Conservation (phyloP, 2,888 invertebrate species). For the Mythimna loreyi region DNA sequence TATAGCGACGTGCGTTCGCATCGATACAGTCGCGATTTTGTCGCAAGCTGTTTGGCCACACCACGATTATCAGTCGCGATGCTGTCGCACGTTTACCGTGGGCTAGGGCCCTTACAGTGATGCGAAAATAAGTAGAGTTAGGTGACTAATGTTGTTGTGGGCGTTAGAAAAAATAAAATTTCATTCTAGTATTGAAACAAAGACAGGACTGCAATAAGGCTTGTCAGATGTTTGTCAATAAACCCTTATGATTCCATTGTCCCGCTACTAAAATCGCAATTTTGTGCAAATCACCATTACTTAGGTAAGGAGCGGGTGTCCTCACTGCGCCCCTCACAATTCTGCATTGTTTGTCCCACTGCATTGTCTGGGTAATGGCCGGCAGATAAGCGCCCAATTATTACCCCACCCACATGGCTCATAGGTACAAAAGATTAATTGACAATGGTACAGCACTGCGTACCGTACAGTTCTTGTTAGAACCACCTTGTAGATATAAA, state of each 20-base stretch:
- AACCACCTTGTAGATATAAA: constrained; percentile 44
- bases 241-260: background rate
- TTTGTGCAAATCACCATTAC: constrained; percentile 39
- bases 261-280: constrained; percentile 5
- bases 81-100: too few relatives aligned
- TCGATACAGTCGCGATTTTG: too few relatives aligned
- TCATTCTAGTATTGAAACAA: background rate
- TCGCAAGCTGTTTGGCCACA: too few relatives aligned
- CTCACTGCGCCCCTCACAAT: constrained; percentile 39
- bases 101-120: too few relatives aligned
- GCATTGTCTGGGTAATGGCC: constrained; percentile 50
- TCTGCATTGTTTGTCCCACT: constrained; percentile 51
- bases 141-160: too few relatives aligned
- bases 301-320: constrained; percentile 36
- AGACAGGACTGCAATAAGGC: background rate
- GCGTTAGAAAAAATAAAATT: too few relatives aligned
- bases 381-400: constrained; percentile 59
- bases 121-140: too few relatives aligned
- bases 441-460: constrained; percentile 39
- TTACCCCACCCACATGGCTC: constrained; percentile 50
- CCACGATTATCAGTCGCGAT: too few relatives aligned
- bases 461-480: constrained; percentile 36
- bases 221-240: constrained; percentile 8
- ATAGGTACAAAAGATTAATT: constrained; percentile 44
- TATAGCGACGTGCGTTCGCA: too few relatives aligned